A percentile compares a stretch with the other conserved stretches of the same genome.
Evolutionary conservation across 2,888 invertebrate genomes (phyloP).

Genomic region (Synergus gifuensis): DNA sequence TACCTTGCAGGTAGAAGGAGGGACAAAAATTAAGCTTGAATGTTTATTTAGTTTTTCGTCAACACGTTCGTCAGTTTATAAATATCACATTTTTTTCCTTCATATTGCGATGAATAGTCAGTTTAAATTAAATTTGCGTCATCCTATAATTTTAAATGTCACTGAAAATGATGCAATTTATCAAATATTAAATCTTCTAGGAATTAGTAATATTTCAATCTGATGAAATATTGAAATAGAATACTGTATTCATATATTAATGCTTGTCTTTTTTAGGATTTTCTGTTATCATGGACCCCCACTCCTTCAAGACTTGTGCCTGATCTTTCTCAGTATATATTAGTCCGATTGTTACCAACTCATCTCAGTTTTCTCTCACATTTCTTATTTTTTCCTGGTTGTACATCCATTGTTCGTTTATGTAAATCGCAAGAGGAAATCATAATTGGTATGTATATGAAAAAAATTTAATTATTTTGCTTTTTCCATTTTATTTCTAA

Average conservation of each 20-base stretch:
- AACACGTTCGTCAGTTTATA: too few relatives aligned
- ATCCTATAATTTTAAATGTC: background rate
- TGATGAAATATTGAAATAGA: background rate
- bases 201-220: background rate
- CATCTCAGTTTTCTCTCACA: conserved; percentile 35
- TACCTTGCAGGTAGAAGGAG: too few relatives aligned
- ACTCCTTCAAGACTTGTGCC: conserved; percentile 9
- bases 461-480: background rate
- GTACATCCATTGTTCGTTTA: background rate
- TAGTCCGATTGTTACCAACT: conserved; percentile 24
- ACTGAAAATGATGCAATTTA: too few relatives aligned
- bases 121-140: background rate
- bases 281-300: conserved; percentile 20
- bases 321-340: conserved; percentile 29
- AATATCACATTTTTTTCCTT: too few relatives aligned
- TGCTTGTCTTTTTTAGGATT: background rate
- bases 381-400: background rate
- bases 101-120: background rate
- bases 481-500: background rate
- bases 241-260: background rate
- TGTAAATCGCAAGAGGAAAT: conserved; percentile 10
- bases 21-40: too few relatives aligned
- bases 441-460: background rate
- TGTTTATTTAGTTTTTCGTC: too few relatives aligned
- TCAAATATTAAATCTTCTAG: too few relatives aligned